Percentiles rank a stretch among this genome's conserved stretches.
These are phyloP conservation scores for Patella pellucida DNA, from an alignment of 2,888 invertebrate species.

Conservation along the genomic window DNA sequence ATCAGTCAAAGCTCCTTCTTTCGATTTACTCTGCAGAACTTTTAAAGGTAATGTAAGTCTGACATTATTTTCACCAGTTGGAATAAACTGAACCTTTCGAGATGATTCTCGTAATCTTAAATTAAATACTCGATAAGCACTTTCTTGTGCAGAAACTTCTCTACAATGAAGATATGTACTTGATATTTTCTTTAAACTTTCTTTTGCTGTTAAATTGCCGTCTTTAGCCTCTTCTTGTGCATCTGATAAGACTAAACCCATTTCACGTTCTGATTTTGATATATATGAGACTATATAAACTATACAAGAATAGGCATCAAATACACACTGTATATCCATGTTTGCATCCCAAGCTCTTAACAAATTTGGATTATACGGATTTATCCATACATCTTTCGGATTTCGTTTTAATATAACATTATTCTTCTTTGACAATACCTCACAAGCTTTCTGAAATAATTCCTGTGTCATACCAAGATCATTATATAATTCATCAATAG, in stretches of 20 bases:
- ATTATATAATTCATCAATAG: slow-evolving; percentile 10
- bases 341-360: slow-evolving; percentile 28
- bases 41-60: neutral
- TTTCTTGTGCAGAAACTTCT: slow-evolving; percentile 35
- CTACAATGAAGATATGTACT: slow-evolving; percentile 27
- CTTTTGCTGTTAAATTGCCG: slow-evolving; percentile 26
- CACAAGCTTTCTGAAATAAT: slow-evolving; percentile 12
- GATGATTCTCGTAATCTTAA: slow-evolving; percentile 25
- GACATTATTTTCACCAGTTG: too few relatives aligned
- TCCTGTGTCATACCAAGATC: slow-evolving; percentile 2
- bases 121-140: slow-evolving; percentile 30
- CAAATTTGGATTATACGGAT: slow-evolving; percentile 25
- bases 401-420: slow-evolving; percentile 4
- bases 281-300: slow-evolving; percentile 45
- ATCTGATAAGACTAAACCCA: slow-evolving; percentile 24
- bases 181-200: slow-evolving; percentile 27
- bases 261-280: slow-evolving; percentile 38
- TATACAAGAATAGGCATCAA: slow-evolving; percentile 38
- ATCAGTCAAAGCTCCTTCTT: neutral
- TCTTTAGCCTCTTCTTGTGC: slow-evolving; percentile 27
- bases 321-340: slow-evolving; percentile 3
- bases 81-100: slow-evolving; percentile 18
- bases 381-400: neutral
- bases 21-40: neutral
- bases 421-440: neutral